Evolutionary conservation across 2,888 invertebrate species (phyloP).

Genomic region (Danaus chrysippus): DNA sequence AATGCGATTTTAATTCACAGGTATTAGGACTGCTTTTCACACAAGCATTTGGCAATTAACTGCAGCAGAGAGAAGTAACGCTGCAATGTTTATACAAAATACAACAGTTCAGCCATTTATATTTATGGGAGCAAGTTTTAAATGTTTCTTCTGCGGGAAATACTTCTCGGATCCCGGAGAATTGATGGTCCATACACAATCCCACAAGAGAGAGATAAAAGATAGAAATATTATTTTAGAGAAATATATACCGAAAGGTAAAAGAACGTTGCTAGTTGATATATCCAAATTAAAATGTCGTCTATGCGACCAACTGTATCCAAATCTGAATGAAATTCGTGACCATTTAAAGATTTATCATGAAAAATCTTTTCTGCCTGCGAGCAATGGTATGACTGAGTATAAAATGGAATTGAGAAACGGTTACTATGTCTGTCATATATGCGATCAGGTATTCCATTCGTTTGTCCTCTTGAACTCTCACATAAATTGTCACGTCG

Average conservation of each 20-base stretch:
- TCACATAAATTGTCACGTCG: constrained; percentile 53
- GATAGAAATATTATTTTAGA: constrained; percentile 42
- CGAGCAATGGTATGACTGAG: constrained; percentile 53
- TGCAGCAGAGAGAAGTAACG: constrained; percentile 53
- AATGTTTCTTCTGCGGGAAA: constrained; percentile 54
- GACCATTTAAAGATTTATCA: constrained; percentile 45
- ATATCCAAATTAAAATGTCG: constrained; percentile 51
- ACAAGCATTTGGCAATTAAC: constrained; percentile 58
- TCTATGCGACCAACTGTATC: constrained; percentile 40
- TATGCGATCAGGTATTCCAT: constrained; percentile 44
- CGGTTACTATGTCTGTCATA: constrained; percentile 45
- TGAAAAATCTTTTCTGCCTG: constrained; percentile 38
- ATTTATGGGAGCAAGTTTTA: constrained; percentile 53
- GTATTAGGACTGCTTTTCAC: constrained; percentile 16
- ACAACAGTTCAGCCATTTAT: constrained; percentile 55
- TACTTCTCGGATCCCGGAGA: constrained; percentile 42
- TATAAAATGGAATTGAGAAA: constrained; percentile 46
- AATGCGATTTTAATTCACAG: constrained; percentile 36
- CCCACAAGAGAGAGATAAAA: constrained; percentile 35
- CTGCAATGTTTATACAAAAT: constrained; percentile 46
- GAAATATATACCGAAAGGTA: constrained; percentile 40
- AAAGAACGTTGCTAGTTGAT: constrained; percentile 45
- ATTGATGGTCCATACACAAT: constrained; percentile 45
- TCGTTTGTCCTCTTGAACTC: constrained; percentile 45
- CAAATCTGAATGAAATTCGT: constrained; percentile 39